Conservation (phyloP, 2,888 invertebrate species). For the Chloroclysta siterata region DNA sequence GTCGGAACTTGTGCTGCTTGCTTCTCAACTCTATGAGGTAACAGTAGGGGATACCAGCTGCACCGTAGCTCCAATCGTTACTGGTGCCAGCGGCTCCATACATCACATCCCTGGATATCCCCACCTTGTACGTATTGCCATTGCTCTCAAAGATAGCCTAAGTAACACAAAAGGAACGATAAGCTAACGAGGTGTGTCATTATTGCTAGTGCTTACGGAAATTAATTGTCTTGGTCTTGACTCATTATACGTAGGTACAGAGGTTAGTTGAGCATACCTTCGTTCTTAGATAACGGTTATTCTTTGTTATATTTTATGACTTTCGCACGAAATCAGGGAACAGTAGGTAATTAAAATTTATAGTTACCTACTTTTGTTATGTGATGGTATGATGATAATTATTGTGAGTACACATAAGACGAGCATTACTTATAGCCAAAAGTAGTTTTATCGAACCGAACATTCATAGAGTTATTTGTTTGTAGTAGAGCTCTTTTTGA, state of each 20-base stretch:
- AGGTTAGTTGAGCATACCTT: conserved; percentile 3
- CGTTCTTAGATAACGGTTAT: not conserved
- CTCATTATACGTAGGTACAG: conserved; percentile 3
- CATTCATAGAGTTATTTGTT: no score
- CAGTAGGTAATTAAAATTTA: not conserved
- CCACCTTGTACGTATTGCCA: conserved; percentile 73
- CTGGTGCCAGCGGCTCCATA: conserved; percentile 74
- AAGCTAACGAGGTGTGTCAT: conserved; percentile 23
- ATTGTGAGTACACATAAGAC: not conserved
- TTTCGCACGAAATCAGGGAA: conserved; percentile 5
- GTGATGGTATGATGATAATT: not conserved
- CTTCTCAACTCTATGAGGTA: conserved; percentile 75
- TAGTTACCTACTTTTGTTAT: not conserved
- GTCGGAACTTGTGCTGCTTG: conserved; percentile 66
- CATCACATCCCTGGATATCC: conserved; percentile 75
- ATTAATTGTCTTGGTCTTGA: conserved; percentile 4
- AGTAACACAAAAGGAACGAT: conserved; percentile 22
- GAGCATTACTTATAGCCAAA: not conserved
- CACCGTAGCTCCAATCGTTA: conserved; percentile 71
- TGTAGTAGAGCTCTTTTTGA: no score
- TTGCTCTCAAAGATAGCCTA: conserved; percentile 70
- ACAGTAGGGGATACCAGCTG: conserved; percentile 70
- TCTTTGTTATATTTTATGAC: conserved; percentile 6
- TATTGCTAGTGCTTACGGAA: conserved; percentile 2
- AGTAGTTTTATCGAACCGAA: not conserved